phyloP scores from a whole-genome alignment of 2,797 vertebrate genomes.

The Sardinella longiceps region DNA sequence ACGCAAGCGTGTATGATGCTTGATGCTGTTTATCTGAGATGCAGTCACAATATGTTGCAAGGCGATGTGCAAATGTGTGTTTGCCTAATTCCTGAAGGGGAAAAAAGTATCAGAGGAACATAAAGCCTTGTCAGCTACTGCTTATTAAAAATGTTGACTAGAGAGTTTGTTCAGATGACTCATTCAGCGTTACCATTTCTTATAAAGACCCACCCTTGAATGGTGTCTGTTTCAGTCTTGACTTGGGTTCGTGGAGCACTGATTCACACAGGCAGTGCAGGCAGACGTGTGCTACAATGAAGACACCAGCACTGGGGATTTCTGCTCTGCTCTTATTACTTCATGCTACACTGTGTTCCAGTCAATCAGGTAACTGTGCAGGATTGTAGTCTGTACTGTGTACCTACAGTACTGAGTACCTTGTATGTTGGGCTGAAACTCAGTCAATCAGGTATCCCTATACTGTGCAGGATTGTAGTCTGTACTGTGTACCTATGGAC shows the following conservation, averaged over 20 bases:
- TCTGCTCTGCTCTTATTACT: not conserved
- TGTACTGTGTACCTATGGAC: not conserved
- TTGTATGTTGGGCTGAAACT: too few species aligned
- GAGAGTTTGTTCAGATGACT: not conserved
- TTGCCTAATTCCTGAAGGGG: too few species aligned
- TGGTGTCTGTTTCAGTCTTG: not conserved
- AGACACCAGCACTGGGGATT: not conserved
- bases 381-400: not conserved
- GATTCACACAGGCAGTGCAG: not conserved
- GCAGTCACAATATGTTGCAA: too few species aligned
- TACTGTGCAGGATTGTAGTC: not conserved
- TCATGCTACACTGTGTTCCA: not conserved
- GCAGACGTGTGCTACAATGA: not conserved
- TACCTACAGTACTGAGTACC: not conserved
- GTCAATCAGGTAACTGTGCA: conserved; percentile 7
- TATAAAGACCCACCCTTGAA: not conserved
- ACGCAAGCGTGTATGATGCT: too few species aligned
- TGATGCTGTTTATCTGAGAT: not conserved
- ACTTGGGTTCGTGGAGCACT: not conserved
- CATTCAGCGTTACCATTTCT: not conserved
- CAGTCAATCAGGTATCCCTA: not conserved
- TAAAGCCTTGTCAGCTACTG: not conserved
- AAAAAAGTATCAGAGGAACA: too few species aligned
- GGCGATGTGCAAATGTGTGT: too few species aligned
- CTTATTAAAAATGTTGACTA: not conserved